These are phyloP conservation scores for Plutella xylostella DNA, from an alignment of 2,888 invertebrate genomes.

Conservation along the genomic window DNA sequence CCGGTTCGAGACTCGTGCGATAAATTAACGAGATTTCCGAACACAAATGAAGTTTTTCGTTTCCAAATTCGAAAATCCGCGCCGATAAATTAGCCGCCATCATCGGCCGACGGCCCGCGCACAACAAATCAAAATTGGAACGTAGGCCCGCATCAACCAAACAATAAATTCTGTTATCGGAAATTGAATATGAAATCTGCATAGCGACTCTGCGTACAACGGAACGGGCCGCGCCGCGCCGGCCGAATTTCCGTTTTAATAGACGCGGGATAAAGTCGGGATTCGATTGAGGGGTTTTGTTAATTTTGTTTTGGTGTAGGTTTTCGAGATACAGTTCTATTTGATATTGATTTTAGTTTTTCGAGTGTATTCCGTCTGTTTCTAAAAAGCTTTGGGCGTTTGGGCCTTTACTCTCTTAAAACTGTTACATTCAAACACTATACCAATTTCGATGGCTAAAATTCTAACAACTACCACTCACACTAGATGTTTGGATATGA, in stretches of 20 bases:
- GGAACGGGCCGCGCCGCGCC: constrained; percentile 6
- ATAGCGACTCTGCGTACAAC: constrained; percentile 9
- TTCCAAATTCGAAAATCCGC: neutral
- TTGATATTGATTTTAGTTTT: neutral
- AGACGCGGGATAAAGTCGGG: neutral
- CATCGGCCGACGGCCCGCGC: constrained; percentile 2
- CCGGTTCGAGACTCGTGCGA: neutral
- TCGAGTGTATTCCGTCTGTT: too few relatives aligned
- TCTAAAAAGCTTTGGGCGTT: too few relatives aligned
- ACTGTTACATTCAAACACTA: too few relatives aligned
- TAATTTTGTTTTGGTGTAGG: neutral
- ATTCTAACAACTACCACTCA: too few relatives aligned
- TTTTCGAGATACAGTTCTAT: neutral
- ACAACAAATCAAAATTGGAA: constrained; percentile 12
- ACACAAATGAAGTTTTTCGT: neutral
- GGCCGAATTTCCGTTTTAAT: neutral
- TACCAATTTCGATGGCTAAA: too few relatives aligned
- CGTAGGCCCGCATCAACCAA: constrained; percentile 8
- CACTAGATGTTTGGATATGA: too few relatives aligned
- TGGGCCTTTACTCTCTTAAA: too few relatives aligned
- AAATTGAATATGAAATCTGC: constrained; percentile 19
- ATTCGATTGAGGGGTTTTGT: neutral
- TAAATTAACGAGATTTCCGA: neutral
- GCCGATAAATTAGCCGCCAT: constrained; percentile 2
- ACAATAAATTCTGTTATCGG: constrained; percentile 18